These are phyloP conservation scores for Sesia bembeciformis DNA, from an alignment of 2,888 invertebrate genomes.

Conservation along the genomic window DNA sequence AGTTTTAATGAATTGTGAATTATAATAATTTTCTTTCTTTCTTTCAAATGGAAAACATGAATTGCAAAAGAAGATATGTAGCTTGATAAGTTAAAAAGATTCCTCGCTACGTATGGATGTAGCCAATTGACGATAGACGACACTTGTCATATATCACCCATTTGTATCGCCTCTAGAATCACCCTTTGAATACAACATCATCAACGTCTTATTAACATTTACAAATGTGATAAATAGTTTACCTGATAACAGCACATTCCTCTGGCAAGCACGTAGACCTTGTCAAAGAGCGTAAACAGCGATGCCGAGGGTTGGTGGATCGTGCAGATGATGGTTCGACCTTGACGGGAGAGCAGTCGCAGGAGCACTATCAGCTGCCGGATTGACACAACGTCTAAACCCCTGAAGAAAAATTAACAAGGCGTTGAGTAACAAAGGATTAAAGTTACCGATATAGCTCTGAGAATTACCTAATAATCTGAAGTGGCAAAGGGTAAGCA, in stretches of 20 bases:
- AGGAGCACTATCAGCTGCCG: conserved; percentile 81
- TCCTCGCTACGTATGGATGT: no score
- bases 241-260: conserved; percentile 71
- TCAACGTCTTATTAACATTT: no score
- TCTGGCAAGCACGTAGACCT: conserved; percentile 79
- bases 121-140: no score
- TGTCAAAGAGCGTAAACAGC: conserved; percentile 83
- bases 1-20: no score
- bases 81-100: no score
- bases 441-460: neutral
- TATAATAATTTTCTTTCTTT: no score
- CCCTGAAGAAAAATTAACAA: conserved; percentile 53
- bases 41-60: no score
- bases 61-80: no score
- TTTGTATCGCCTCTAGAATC: no score
- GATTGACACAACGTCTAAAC: conserved; percentile 83
- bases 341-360: conserved; percentile 79
- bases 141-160: no score
- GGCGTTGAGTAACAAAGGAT: neutral
- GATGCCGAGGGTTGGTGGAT: conserved; percentile 88
- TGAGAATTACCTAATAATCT: neutral
- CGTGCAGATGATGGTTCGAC: conserved; percentile 85
- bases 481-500: no score
- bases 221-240: conserved; percentile 3
- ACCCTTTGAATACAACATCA: no score